These are phyloP conservation scores for Anoplopoma fimbria DNA, from an alignment of 2,113 vertebrate species.

Conservation along the genomic window DNA sequence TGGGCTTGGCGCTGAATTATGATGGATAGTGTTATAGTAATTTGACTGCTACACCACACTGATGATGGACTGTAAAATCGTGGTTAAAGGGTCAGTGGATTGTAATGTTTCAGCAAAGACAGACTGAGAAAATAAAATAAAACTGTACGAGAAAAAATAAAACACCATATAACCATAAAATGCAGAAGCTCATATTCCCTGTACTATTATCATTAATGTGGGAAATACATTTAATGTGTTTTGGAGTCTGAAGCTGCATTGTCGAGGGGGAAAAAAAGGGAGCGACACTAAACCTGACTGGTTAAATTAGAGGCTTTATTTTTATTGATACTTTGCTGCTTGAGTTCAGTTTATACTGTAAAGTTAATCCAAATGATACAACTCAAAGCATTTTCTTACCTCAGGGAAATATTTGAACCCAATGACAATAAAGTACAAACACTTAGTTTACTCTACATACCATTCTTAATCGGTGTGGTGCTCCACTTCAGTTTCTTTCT, in stretches of 20 bases:
- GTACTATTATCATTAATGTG: not conserved
- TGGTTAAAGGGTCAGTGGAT: not conserved
- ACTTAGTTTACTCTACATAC: not conserved
- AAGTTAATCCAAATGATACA: conserved; percentile 15
- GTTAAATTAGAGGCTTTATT: not conserved
- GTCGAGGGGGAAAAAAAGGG: not conserved
- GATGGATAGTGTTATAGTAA: conserved; percentile 5
- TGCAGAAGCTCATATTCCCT: not conserved
- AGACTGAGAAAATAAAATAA: not conserved
- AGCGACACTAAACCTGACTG: not conserved
- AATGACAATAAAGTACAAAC: not conserved
- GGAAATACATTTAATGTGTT: not conserved
- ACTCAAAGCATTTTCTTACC: not conserved
- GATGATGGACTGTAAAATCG: not conserved
- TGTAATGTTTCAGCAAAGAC: not conserved
- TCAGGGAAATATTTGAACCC: not conserved
- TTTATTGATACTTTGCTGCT: not conserved
- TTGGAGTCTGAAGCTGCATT: not conserved
- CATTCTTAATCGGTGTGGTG: not conserved
- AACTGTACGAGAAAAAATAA: not conserved
- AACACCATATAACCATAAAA: not conserved
- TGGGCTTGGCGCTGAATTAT: conserved; percentile 5
- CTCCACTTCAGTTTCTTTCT: conserved; percentile 7
- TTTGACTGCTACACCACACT: not conserved
- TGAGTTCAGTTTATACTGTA: not conserved